Evolutionary conservation across 1,140 invertebrate genomes (phyloP).

Genomic region (Drosophila saltans): DNA sequence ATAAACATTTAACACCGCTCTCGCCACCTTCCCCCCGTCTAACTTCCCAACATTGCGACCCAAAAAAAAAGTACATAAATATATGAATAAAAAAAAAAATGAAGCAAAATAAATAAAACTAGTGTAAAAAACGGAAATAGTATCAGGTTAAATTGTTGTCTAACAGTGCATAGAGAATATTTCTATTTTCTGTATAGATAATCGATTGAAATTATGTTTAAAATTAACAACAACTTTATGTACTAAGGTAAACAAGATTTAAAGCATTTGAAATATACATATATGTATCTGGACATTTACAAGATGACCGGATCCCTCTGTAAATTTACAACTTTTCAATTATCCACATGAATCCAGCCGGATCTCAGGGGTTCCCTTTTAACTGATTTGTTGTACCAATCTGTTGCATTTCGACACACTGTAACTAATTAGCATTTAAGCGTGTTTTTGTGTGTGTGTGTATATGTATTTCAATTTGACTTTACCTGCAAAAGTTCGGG

Average conservation of each 20-base stretch:
- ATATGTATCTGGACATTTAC: too few relatives aligned
- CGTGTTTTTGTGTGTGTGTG: neutral
- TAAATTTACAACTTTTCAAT: too few relatives aligned
- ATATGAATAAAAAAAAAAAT: neutral
- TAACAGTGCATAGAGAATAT: neutral
- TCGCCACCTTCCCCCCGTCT: neutral
- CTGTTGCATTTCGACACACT: constrained; percentile 1
- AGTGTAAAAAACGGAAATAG: constrained; percentile 11
- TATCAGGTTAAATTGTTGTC: neutral
- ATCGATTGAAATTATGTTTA: too few relatives aligned
- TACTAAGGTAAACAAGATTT: too few relatives aligned
- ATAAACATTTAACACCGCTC: constrained; percentile 47
- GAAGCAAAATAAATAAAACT: neutral
- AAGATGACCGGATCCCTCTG: too few relatives aligned
- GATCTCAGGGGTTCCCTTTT: too few relatives aligned
- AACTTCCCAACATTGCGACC: constrained; percentile 1
- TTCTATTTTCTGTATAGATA: too few relatives aligned
- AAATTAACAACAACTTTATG: too few relatives aligned
- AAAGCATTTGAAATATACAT: too few relatives aligned
- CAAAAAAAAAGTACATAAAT: neutral
- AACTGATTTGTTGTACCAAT: neutral
- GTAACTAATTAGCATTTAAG: neutral
- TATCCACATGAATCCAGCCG: too few relatives aligned
- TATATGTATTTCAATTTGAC: constrained; percentile 29
- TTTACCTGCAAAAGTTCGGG: constrained; percentile 80